These are phyloP conservation scores for Microdon myrmicae DNA, from an alignment of 2,888 invertebrate species.

Conservation along the genomic window DNA sequence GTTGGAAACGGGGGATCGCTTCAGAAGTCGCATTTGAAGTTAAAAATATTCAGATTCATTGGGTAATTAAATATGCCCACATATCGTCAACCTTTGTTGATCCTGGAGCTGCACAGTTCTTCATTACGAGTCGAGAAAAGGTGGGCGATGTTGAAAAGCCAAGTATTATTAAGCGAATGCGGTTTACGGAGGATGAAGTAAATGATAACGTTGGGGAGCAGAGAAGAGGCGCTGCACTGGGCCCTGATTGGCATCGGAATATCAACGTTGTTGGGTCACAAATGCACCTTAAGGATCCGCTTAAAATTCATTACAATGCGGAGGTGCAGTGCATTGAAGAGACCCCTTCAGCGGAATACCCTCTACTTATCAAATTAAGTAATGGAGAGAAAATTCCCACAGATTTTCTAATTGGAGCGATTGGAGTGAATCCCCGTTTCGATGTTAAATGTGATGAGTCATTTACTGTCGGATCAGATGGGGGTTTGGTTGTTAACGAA, in stretches of 20 bases:
- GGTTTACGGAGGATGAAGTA: constrained; percentile 72
- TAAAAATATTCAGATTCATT: constrained; percentile 83
- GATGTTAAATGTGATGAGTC: constrained; percentile 70
- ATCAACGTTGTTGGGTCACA: constrained; percentile 71
- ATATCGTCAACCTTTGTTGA: constrained; percentile 96
- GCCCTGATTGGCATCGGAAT: constrained; percentile 93
- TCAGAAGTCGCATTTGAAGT: constrained; percentile 94
- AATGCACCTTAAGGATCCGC: constrained; percentile 61
- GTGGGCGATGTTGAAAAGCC: constrained; percentile 19
- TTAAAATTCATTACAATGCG: constrained; percentile 73
- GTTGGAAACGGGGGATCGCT: constrained; percentile 99
- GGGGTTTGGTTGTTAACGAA: constrained; percentile 87
- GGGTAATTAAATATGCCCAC: constrained; percentile 93
- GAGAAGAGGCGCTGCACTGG: constrained; percentile 86
- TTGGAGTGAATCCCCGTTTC: constrained; percentile 84
- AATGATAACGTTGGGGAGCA: constrained; percentile 58
- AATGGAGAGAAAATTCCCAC: constrained; percentile 75
- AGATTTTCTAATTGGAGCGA: constrained; percentile 94
- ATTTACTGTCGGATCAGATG: constrained; percentile 73
- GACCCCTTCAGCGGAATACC: constrained; percentile 68
- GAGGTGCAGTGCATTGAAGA: constrained; percentile 66
- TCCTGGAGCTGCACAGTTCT: constrained; percentile 94
- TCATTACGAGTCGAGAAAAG: constrained; percentile 61
- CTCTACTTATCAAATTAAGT: constrained; percentile 78
- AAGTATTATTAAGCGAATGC: constrained; percentile 72